Conservation (phyloP, 1,140 invertebrate species). For the Euglossa dilemma region DNA sequence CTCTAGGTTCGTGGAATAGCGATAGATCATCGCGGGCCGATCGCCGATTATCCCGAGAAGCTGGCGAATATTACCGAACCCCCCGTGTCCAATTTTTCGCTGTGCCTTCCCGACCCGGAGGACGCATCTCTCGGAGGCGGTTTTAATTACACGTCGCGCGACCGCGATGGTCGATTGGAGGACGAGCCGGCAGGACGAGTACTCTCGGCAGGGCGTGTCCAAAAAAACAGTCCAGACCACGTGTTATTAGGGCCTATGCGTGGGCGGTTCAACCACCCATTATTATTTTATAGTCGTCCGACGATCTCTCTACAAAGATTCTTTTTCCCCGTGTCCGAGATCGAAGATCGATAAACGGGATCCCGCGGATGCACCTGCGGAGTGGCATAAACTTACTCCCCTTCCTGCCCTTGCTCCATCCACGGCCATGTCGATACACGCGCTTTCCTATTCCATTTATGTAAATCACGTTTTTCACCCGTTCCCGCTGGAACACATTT, state of each 20-base stretch:
- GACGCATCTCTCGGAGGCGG: slow-evolving; percentile 58
- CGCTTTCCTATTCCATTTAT: slow-evolving; percentile 18
- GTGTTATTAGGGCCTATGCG: slow-evolving; percentile 54
- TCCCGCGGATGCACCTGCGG: slow-evolving; percentile 35
- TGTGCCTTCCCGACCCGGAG: background rate
- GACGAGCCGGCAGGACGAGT: background rate
- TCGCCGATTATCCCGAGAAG: slow-evolving; percentile 40
- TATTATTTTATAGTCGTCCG: slow-evolving; percentile 61
- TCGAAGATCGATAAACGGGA: slow-evolving; percentile 57
- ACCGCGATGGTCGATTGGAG: slow-evolving; percentile 15
- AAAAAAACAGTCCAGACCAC: slow-evolving; percentile 48
- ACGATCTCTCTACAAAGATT: slow-evolving; percentile 6
- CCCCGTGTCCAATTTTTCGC: slow-evolving; percentile 47
- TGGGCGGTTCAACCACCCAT: slow-evolving; percentile 48
- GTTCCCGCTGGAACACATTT: background rate
- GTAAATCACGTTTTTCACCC: slow-evolving; percentile 20
- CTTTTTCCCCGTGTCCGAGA: background rate
- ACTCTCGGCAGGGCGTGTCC: slow-evolving; percentile 43
- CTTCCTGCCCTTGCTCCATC: no score
- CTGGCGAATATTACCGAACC: slow-evolving; percentile 26
- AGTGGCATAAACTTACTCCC: background rate
- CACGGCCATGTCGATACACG: slow-evolving; percentile 8
- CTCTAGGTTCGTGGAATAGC: slow-evolving; percentile 24
- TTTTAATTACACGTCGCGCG: slow-evolving; percentile 66
- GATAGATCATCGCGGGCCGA: slow-evolving; percentile 47